Evolutionary conservation across 2,113 vertebrate genomes (phyloP), one percentile per base, ranked within the genome.

Genomic region (Nibea coibor): DNA sequence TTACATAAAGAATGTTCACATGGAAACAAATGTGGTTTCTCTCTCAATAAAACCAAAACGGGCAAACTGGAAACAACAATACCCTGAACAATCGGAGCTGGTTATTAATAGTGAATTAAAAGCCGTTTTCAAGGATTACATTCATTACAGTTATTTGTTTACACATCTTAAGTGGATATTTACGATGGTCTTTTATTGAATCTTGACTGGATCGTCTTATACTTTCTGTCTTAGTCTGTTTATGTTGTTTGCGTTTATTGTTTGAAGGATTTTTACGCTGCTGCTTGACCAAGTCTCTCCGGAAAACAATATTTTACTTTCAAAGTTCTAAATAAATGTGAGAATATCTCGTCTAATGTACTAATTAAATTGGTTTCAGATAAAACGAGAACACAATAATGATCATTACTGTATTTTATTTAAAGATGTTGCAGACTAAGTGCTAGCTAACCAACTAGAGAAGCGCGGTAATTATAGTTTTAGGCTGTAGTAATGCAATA

Each of bases 1-100:
- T 76, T 64, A 14, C 17, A 67, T 50, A 65, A 64, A 69, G 43
- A 31, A 22, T 24, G n/a, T 43, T 62, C 28, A 26, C 56, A 78
- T n/a, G 45, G 51, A 45, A 64, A 14, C 16, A 65, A 80, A 80
- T 47, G 6, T 6, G 16, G 5, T 57, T 72, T 42, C 10, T 64
- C 39, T 22, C 10, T 53, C 17, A 64, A 14, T 45, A 42, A 22
- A 67, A 28, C 48, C 1, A 39, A 39, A 39, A 45, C 43, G 14
- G 43, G 9, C 11, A 45, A 45, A 12, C 4, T 20, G 72, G 16
- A 58, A 57, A n/a, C 39, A 39, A 43, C 19, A 63, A 43, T 22
- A 8, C 35, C 7, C 42, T n/a, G 35, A 42, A 20, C 14, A 63
- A 63, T n/a, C 35, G 22, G 51, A 15, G 54, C 10, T n/a, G 20